Base-by-base conservation (phyloP, 2,888 invertebrate genomes). In the Homarus gammarus region DNA sequence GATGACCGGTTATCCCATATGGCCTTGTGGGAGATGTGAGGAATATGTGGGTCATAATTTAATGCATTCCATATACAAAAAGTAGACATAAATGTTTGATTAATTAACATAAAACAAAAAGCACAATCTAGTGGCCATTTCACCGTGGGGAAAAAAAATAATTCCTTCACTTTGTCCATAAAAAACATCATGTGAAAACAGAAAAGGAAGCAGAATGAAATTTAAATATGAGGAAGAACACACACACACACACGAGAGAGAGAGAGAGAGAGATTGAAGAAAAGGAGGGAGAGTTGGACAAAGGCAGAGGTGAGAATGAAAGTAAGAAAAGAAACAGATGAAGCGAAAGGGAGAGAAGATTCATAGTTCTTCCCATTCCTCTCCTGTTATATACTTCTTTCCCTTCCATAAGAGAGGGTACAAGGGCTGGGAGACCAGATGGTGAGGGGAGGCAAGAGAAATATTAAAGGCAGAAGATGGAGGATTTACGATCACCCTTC, bases 1-100 rank as follows among this genome's bases (percentile, higher is more conserved):
- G 81, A 82, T 56, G 81, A 68, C 68, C 68, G 81, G 40, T 18
- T 12, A 22, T 82, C 81, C 81, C 27, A 40, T 40, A 82, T 27
- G 81, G 68, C 81, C 81, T 82, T 82, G 12, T 38, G 68, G 40
- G 22, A 82, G 27, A 82, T 38, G 15, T 12, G 38, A 33, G n/a
- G 40, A 73, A 72, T 40, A 2, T 73, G 6, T 73, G 40, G 40
- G 38, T 40, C 73, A 73, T 10, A 73, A 22, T 0, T 56, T 22
- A 56, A 56, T 18, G 5, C 5, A 12, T 12, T 12, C 1, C 0
- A 38, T 44, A 38, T 38, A 33, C 33, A 38, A 38, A 10, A n/a
- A 40, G 33, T 12, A 10, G 18, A 36, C 15, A 73, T 1, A 33
- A n/a, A 36, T 38, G 40, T 36, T 2, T 44, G 15, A 73, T 38